These are phyloP conservation scores for Cheiracanthium punctorium DNA, from an alignment of 2,888 invertebrate species.

Conservation along the genomic window DNA sequence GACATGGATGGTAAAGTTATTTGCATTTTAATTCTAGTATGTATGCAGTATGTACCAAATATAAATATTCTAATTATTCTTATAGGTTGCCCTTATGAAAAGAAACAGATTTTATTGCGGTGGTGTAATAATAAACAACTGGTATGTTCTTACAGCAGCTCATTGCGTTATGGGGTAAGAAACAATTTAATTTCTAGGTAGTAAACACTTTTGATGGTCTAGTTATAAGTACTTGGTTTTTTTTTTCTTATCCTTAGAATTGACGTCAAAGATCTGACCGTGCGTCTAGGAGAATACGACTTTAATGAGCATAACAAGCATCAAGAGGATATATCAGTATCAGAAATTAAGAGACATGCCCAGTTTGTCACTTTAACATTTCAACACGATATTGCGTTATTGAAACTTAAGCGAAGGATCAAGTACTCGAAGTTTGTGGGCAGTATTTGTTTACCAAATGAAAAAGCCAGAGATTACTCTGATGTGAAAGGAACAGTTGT, in stretches of 20 bases:
- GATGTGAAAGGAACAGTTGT: slow-evolving; percentile 58
- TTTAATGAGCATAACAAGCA: slow-evolving; percentile 34
- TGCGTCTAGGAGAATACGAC: slow-evolving; percentile 65
- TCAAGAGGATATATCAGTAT: slow-evolving; percentile 51
- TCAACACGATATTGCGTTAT: slow-evolving; percentile 63
- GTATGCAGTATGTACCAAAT: slow-evolving; percentile 82
- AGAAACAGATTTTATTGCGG: slow-evolving; percentile 88
- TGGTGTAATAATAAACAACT: slow-evolving; percentile 66
- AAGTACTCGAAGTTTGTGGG: slow-evolving; percentile 50
- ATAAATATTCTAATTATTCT: neutral
- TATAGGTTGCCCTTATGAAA: slow-evolving; percentile 76
- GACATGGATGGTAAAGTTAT: slow-evolving; percentile 65
- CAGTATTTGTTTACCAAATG: slow-evolving; percentile 55
- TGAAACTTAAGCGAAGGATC: slow-evolving; percentile 39
- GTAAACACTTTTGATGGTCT: neutral
- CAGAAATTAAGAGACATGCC: slow-evolving; percentile 60
- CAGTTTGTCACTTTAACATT: slow-evolving; percentile 56
- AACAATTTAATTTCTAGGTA: neutral
- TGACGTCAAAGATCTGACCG: slow-evolving; percentile 80
- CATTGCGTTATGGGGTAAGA: slow-evolving; percentile 67
- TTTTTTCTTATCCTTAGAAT: slow-evolving; percentile 80
- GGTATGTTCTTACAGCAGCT: slow-evolving; percentile 70
- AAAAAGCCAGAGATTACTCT: slow-evolving; percentile 12
- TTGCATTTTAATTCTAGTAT: neutral
- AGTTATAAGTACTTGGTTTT: neutral